phyloP scores from a whole-genome alignment of 1,140 invertebrate species.

The Coptotermes formosanus region DNA sequence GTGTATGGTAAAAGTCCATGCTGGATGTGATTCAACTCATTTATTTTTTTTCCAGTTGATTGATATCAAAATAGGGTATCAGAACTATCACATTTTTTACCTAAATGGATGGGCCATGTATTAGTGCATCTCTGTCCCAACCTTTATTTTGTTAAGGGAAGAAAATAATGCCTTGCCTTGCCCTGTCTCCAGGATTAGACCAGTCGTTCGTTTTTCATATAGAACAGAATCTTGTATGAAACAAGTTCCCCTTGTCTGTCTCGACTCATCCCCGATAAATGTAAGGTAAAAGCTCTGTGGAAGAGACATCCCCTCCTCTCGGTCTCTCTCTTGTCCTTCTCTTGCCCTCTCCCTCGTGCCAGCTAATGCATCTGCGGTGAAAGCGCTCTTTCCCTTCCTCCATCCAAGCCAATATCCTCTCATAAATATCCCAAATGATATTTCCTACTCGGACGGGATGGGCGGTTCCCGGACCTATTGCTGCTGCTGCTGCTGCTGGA shows the following conservation, averaged over 20 bases:
- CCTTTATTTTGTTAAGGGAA: background rate
- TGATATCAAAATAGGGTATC: too few species aligned
- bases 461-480: conserved; percentile 15
- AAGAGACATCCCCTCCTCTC: conserved; percentile 9
- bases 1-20: too few species aligned
- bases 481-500: background rate
- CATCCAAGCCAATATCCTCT: conserved; percentile 25
- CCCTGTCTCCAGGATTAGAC: background rate
- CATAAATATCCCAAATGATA: conserved; percentile 22
- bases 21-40: too few species aligned
- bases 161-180: too few species aligned
- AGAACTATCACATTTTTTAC: too few species aligned
- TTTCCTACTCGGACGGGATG: conserved; percentile 13
- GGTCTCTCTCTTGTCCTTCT: background rate
- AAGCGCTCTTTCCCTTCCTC: conserved; percentile 15
- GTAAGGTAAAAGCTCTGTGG: conserved; percentile 19
- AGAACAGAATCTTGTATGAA: background rate
- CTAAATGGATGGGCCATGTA: too few species aligned
- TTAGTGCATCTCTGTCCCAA: too few species aligned
- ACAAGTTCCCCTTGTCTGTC: background rate
- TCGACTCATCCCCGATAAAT: background rate
- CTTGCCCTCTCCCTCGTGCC: background rate
- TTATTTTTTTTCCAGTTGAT: too few species aligned
- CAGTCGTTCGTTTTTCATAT: background rate
- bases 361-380: conserved; percentile 4